Evolutionary conservation across 2,113 vertebrate species (phyloP).

Genomic region (Podarcis cretensis): DNA sequence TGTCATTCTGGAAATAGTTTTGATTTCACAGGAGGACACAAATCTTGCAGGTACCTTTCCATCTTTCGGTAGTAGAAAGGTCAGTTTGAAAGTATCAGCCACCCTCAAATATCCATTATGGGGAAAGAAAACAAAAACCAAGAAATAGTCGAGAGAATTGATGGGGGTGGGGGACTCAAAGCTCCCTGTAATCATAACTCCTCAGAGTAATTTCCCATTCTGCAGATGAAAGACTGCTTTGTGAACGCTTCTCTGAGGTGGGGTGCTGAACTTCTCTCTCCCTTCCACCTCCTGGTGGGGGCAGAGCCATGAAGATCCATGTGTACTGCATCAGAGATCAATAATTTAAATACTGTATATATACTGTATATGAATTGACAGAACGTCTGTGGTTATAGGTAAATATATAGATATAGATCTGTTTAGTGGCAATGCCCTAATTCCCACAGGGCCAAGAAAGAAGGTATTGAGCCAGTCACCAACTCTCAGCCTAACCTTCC

Average conservation of each 20-base stretch:
- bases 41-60: constrained; percentile 7
- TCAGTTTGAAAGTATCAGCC: background rate
- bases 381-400: background rate
- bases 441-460: background rate
- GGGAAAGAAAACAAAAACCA: background rate
- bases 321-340: background rate
- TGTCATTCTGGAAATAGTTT: background rate
- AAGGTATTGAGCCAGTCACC: too few species aligned
- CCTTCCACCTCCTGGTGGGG: background rate
- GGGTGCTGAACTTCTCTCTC: background rate
- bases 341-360: background rate
- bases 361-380: too few species aligned
- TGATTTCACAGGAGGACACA: background rate
- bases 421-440: background rate
- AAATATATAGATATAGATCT: background rate
- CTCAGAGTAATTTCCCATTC: background rate
- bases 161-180: background rate
- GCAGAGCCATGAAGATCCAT: background rate
- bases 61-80: constrained; percentile 8
- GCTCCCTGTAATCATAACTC: background rate
- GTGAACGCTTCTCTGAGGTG: background rate
- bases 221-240: background rate
- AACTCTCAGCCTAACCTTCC: too few species aligned
- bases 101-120: background rate
- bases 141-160: constrained; percentile 3